phyloP scores from a whole-genome alignment of 2,113 vertebrate genomes.

The Podilymbus podiceps region DNA sequence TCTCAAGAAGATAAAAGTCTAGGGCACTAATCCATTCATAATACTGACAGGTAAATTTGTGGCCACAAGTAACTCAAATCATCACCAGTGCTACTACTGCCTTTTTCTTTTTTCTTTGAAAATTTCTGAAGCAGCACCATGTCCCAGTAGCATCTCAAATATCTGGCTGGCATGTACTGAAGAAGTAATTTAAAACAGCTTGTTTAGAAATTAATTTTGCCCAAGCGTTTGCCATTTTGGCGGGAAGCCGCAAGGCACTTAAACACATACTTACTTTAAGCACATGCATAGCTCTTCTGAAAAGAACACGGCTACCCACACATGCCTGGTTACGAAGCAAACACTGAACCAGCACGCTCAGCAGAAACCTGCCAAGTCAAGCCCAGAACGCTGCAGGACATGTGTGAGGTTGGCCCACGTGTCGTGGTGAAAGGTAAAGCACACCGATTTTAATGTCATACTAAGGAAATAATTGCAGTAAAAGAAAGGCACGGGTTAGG shows the following conservation, averaged over 20 bases:
- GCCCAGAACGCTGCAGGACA: neutral
- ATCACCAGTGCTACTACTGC: neutral
- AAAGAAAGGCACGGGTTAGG: neutral
- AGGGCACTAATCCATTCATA: neutral
- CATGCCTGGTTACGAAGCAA: neutral
- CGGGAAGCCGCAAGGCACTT: neutral
- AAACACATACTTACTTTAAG: neutral
- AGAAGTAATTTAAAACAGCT: neutral
- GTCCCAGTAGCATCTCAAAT: neutral
- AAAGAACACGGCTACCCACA: neutral
- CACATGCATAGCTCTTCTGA: neutral
- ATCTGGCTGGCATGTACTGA: neutral
- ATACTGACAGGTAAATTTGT: neutral
- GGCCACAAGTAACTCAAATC: neutral
- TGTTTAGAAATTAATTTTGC: neutral
- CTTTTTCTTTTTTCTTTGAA: neutral
- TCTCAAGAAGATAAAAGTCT: neutral
- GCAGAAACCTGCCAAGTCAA: constrained; percentile 23
- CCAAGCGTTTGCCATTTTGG: neutral
- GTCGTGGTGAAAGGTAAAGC: neutral
- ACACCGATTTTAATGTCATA: neutral
- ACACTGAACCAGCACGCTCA: neutral
- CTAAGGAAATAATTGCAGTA: neutral
- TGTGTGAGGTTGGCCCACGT: neutral
- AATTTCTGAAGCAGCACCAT: neutral